phyloP scores from a whole-genome alignment of 64 coral and sea anemone genomes.

The Pachyseris speciosa region DNA sequence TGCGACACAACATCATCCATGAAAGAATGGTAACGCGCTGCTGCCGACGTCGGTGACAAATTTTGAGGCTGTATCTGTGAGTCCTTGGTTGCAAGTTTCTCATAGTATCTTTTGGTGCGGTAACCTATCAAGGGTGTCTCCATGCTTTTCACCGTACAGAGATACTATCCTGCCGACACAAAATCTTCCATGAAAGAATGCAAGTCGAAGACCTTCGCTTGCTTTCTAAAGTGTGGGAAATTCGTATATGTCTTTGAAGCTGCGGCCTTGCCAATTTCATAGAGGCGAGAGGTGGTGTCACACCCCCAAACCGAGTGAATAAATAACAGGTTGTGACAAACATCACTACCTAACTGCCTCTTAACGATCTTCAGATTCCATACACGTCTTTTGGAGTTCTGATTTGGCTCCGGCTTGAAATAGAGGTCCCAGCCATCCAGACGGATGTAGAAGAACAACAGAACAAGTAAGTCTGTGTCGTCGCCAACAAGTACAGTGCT shows the following conservation, averaged over 20 bases:
- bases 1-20: too few relatives aligned
- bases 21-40: too few relatives aligned
- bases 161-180: too few relatives aligned
- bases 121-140: too few relatives aligned
- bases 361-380: constrained; percentile 26
- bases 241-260: constrained; percentile 10
- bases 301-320: constrained; percentile 7
- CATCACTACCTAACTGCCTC: background rate
- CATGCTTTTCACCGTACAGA: too few relatives aligned
- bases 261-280: constrained; percentile 33
- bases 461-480: constrained; percentile 52
- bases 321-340: constrained; percentile 16
- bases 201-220: constrained; percentile 9
- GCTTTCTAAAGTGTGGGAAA: constrained; percentile 5
- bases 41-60: too few relatives aligned
- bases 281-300: constrained; percentile 11
- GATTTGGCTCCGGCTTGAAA: constrained; percentile 51
- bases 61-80: too few relatives aligned
- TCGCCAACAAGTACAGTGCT: constrained; percentile 38
- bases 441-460: constrained; percentile 3
- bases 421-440: constrained; percentile 9
- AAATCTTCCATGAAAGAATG: too few relatives aligned
- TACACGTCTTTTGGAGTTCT: background rate
- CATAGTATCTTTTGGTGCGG: too few relatives aligned
- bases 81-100: too few relatives aligned